Evolutionary conservation across 92 coral and sea anemone genomes (phyloP).

Genomic region (Anthopleura xanthogrammica): DNA sequence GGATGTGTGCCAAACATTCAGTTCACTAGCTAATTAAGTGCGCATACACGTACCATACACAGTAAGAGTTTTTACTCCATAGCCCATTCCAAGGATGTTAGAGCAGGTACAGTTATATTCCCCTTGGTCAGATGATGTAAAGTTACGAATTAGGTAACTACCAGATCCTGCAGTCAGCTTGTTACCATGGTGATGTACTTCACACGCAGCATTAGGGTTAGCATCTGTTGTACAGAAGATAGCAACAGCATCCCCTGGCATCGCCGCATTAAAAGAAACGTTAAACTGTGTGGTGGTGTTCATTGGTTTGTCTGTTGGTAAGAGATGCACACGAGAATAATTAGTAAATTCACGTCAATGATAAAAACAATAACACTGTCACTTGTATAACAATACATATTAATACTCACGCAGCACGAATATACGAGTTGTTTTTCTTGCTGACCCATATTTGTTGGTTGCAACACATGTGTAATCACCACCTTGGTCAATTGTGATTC

Average conservation of each 20-base stretch:
- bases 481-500: slow-evolving; percentile 38
- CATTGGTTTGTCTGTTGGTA: slow-evolving; percentile 49
- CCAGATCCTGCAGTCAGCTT: slow-evolving; percentile 23
- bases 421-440: slow-evolving; percentile 41
- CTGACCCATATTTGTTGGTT: slow-evolving; percentile 59
- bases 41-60: slow-evolving; percentile 53
- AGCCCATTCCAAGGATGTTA: slow-evolving; percentile 41
- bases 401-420: slow-evolving; percentile 58
- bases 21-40: neutral
- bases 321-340: too few species aligned
- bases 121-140: slow-evolving; percentile 54
- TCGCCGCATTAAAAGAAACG: slow-evolving; percentile 56
- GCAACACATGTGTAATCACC: slow-evolving; percentile 80
- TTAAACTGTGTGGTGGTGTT: slow-evolving; percentile 47
- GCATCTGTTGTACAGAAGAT: slow-evolving; percentile 55
- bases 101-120: slow-evolving; percentile 60
- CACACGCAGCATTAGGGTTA: slow-evolving; percentile 62
- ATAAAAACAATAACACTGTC: too few species aligned
- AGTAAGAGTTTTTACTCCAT: slow-evolving; percentile 31
- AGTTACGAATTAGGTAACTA: slow-evolving; percentile 41
- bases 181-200: slow-evolving; percentile 36
- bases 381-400: neutral
- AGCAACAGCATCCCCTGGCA: slow-evolving; percentile 47
- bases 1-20: too few species aligned
- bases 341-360: too few species aligned